Evolutionary conservation across 23 tunicate genomes (phyloP).

Genomic region (Ascidia mentula): DNA sequence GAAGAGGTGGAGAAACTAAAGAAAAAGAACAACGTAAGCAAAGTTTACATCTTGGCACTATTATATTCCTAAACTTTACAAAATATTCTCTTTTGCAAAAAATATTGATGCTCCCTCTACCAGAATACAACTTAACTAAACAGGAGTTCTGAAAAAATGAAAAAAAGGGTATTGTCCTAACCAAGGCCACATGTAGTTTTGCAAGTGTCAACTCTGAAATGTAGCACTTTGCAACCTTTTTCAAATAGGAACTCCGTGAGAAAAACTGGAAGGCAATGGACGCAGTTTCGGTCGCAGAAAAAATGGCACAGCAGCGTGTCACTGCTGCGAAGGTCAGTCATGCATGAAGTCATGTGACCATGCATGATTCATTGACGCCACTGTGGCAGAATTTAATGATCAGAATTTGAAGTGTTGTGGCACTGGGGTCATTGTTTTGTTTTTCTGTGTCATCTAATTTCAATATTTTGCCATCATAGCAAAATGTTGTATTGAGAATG

Average conservation of each 20-base stretch:
- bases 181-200: too few species aligned
- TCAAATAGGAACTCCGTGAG: slow-evolving; percentile 59
- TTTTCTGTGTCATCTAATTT: not conserved
- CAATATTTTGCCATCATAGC: not conserved
- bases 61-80: too few species aligned
- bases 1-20: slow-evolving; percentile 55
- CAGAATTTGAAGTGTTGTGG: not conserved
- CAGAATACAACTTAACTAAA: too few species aligned
- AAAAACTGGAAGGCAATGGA: slow-evolving; percentile 87
- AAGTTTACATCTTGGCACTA: not conserved
- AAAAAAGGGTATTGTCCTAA: too few species aligned
- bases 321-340: slow-evolving; percentile 50
- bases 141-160: too few species aligned
- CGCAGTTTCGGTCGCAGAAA: slow-evolving; percentile 53
- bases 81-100: too few species aligned
- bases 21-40: slow-evolving; percentile 72
- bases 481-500: not conserved
- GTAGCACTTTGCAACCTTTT: not conserved
- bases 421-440: not conserved
- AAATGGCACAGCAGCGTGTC: slow-evolving; percentile 29
- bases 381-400: too few species aligned
- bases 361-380: not conserved
- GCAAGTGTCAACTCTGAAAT: too few species aligned
- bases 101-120: too few species aligned
- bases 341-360: slow-evolving; percentile 4